Percentiles rank a stretch among this genome's conserved stretches.
Conservation (phyloP, 2,797 vertebrate species). For the Tympanoctomys barrerae region DNA sequence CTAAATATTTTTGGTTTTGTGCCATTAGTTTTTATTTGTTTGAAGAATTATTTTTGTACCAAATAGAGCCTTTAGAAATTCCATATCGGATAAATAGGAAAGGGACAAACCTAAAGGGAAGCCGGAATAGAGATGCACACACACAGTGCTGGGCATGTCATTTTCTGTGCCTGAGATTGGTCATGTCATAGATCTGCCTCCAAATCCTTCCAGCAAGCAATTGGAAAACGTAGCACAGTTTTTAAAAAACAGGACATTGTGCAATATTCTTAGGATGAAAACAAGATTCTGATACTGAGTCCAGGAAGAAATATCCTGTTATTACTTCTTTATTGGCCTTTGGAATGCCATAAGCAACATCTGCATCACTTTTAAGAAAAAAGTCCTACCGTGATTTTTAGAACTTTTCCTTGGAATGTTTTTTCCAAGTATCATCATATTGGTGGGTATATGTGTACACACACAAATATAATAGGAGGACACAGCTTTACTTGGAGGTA, state of each 20-base stretch:
- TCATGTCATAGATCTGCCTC: background rate
- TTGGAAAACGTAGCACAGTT: background rate
- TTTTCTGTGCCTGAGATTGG: background rate
- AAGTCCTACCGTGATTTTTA: background rate
- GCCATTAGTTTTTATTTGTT: slow-evolving; percentile 26
- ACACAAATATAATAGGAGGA: background rate
- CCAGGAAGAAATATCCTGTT: background rate
- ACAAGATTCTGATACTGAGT: background rate
- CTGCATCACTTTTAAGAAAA: background rate
- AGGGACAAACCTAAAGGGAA: background rate
- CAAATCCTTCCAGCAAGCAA: background rate
- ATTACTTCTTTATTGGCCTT: background rate
- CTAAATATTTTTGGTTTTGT: background rate
- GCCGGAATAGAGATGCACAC: background rate
- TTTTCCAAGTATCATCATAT: background rate
- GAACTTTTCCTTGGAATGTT: background rate
- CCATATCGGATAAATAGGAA: background rate
- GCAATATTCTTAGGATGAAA: background rate
- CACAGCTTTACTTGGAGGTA: background rate
- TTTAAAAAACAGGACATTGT: background rate
- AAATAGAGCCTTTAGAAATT: background rate
- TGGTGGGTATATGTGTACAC: background rate
- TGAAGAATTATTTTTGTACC: background rate
- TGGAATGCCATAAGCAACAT: background rate
- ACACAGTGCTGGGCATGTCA: background rate